These are phyloP conservation scores for Drosophila flavopinicola DNA, from an alignment of 2,888 invertebrate species.

Conservation along the genomic window DNA sequence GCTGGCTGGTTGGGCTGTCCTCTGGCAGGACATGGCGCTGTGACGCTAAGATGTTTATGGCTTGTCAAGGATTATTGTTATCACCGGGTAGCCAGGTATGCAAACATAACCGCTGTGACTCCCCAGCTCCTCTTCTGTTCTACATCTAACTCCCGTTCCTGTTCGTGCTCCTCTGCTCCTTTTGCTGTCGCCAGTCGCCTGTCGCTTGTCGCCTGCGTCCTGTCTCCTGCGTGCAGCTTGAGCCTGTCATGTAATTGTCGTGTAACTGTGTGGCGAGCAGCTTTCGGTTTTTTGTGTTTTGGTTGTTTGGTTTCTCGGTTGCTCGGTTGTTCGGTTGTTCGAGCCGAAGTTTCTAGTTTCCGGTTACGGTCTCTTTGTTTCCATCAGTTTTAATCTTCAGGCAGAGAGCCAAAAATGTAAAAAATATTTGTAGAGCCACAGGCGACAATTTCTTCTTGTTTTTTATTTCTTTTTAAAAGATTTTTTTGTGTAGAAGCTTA, in stretches of 20 bases:
- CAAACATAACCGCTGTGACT: conserved; percentile 58
- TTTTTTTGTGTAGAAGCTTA: conserved; percentile 11
- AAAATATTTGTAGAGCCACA: conserved; percentile 32
- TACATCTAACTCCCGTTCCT: neutral
- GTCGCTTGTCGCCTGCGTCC: too few species aligned
- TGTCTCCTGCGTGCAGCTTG: conserved; percentile 14
- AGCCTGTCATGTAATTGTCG: conserved; percentile 68
- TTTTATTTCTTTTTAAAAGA: too few species aligned
- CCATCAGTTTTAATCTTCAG: conserved; percentile 61
- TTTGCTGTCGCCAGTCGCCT: neutral
- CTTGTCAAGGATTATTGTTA: conserved; percentile 80
- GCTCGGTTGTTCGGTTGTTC: conserved; percentile 7
- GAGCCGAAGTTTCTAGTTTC: conserved; percentile 1
- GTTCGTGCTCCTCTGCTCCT: neutral
- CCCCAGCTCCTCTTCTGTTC: neutral
- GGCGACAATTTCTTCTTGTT: conserved; percentile 20
- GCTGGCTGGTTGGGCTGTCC: conserved; percentile 10
- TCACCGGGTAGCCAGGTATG: conserved; percentile 78
- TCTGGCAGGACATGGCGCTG: conserved; percentile 25
- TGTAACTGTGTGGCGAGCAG: conserved; percentile 48
- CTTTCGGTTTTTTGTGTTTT: conserved; percentile 9
- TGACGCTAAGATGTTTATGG: conserved; percentile 79
- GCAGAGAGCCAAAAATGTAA: conserved; percentile 23
- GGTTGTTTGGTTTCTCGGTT: neutral
- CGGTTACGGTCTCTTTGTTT: conserved; percentile 19